A percentile compares a stretch with the other conserved stretches of the same genome.
phyloP scores from a whole-genome alignment of 2,888 invertebrate genomes.

The Ophraella communa region DNA sequence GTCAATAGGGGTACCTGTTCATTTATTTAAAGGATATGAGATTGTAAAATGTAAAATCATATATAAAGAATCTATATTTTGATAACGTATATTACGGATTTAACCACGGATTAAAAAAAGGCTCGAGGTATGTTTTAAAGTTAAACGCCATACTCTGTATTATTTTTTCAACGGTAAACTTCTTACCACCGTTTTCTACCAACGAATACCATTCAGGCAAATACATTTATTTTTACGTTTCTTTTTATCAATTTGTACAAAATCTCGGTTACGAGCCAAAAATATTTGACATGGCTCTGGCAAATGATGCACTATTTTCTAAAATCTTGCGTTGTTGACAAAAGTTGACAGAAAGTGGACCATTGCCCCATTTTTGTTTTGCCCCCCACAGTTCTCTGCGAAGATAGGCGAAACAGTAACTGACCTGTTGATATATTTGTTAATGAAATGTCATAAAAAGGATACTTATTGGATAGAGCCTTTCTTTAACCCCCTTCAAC shows the following conservation, averaged over 20 bases:
- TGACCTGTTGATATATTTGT: slow-evolving; percentile 12
- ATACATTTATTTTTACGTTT: slow-evolving; percentile 30
- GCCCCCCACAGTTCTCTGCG: slow-evolving; percentile 21
- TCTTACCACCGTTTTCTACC: slow-evolving; percentile 31
- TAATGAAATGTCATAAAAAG: slow-evolving; percentile 23
- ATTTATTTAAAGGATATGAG: slow-evolving; percentile 8
- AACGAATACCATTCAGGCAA: slow-evolving; percentile 32
- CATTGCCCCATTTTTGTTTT: slow-evolving; percentile 22
- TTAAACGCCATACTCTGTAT: slow-evolving; percentile 25
- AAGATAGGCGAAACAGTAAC: slow-evolving; percentile 18
- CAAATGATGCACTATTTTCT: slow-evolving; percentile 20
- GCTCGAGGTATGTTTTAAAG: slow-evolving; percentile 22
- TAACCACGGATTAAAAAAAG: slow-evolving; percentile 20
- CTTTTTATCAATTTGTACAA: slow-evolving; percentile 27
- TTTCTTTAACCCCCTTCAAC: slow-evolving; percentile 26
- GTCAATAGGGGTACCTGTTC: slow-evolving; percentile 1
- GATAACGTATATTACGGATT: slow-evolving; percentile 8
- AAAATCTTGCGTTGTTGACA: slow-evolving; percentile 12
- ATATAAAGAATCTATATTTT: slow-evolving; percentile 9
- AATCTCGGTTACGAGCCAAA: too few relatives aligned
- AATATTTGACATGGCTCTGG: too few relatives aligned
- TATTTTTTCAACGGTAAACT: slow-evolving; percentile 26
- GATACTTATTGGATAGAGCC: slow-evolving; percentile 22
- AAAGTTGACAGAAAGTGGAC: slow-evolving; percentile 19
- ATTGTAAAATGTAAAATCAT: slow-evolving; percentile 3